phyloP scores from a whole-genome alignment of 2,888 invertebrate genomes.

The Drosophila birchii region DNA sequence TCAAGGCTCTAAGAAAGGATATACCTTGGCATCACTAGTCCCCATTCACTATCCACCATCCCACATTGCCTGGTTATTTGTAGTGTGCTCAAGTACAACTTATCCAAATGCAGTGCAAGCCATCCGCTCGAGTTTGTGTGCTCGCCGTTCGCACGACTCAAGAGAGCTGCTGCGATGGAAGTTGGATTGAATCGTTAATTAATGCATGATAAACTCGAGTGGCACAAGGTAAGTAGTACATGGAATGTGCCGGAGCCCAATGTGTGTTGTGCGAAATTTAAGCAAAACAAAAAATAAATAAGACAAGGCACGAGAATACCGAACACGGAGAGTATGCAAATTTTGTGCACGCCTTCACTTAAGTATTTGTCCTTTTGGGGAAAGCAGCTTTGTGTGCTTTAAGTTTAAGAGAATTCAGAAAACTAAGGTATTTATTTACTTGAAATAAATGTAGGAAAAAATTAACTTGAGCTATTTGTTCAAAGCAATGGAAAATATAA shows the following conservation, averaged over 20 bases:
- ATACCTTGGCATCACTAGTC: neutral
- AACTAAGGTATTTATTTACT: neutral
- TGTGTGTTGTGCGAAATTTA: slow-evolving; percentile 11
- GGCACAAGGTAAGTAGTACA: slow-evolving; percentile 33
- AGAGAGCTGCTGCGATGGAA: slow-evolving; percentile 43
- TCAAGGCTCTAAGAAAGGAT: no score
- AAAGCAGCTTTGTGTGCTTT: neutral
- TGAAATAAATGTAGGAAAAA: neutral
- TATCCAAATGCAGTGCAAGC: slow-evolving; percentile 60
- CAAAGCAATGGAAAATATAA: neutral
- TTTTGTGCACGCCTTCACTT: slow-evolving; percentile 6
- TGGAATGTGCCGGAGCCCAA: slow-evolving; percentile 19
- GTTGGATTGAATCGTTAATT: slow-evolving; percentile 60
- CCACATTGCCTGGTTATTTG: slow-evolving; percentile 29
- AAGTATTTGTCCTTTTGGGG: neutral
- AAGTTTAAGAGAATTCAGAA: neutral
- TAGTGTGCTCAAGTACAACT: slow-evolving; percentile 47
- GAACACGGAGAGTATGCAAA: slow-evolving; percentile 25
- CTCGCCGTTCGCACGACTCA: slow-evolving; percentile 20
- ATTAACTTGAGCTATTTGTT: neutral
- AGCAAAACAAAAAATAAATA: slow-evolving; percentile 11
- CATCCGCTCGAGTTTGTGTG: slow-evolving; percentile 49
- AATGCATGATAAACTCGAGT: slow-evolving; percentile 42
- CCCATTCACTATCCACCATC: slow-evolving; percentile 19
- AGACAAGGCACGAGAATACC: neutral